Percentiles rank a stretch among this genome's conserved stretches.
These are phyloP conservation scores for Germaria angustata DNA, from an alignment of 2,888 invertebrate genomes.

Conservation along the genomic window DNA sequence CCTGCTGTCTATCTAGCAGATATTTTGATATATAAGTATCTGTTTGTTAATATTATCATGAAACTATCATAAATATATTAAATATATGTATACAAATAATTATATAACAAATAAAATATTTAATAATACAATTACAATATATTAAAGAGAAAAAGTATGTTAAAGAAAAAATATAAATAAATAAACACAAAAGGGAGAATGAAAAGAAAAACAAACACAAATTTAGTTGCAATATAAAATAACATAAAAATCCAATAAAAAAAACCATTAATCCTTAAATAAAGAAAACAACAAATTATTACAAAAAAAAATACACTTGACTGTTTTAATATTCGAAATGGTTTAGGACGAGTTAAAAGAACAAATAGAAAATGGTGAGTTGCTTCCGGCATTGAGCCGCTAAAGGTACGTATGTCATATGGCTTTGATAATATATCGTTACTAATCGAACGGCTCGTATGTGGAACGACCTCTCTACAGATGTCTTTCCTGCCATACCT, in stretches of 20 bases:
- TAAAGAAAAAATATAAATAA: constrained; percentile 37
- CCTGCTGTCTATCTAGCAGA: constrained; percentile 30
- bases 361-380: background rate
- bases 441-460: too few species aligned
- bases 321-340: background rate
- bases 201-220: constrained; percentile 36
- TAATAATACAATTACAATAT: constrained; percentile 46
- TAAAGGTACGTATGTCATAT: too few species aligned
- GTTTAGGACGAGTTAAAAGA: background rate
- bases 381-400: too few species aligned
- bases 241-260: constrained; percentile 22
- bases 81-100: constrained; percentile 40
- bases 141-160: constrained; percentile 26
- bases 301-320: constrained; percentile 60
- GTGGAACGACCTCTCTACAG: too few species aligned
- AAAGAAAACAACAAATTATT: constrained; percentile 67
- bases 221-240: constrained; percentile 70
- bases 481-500: too few species aligned
- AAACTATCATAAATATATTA: constrained; percentile 42
- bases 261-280: constrained; percentile 68
- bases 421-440: too few species aligned
- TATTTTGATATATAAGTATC: constrained; percentile 23
- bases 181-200: constrained; percentile 55
- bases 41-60: constrained; percentile 55
- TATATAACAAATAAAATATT: constrained; percentile 39